A percentile compares a stretch with the other conserved stretches of the same genome.
Evolutionary conservation across 2,888 invertebrate species (phyloP).

Genomic region (Trimorus sp.): DNA sequence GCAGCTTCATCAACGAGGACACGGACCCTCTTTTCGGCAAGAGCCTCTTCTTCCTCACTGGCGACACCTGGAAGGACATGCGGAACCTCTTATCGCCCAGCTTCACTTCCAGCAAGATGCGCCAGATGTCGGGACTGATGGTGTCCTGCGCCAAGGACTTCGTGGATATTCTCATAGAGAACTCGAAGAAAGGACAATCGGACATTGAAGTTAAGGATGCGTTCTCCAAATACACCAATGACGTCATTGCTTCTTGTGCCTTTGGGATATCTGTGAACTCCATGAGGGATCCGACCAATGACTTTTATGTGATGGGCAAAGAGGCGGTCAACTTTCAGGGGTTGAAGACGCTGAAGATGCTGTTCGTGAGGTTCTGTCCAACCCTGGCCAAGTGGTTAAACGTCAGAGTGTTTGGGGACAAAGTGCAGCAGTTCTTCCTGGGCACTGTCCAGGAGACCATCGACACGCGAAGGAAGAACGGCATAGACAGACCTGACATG

Average conservation of each 20-base stretch:
- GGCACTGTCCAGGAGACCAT: slow-evolving; percentile 27
- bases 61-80: slow-evolving; percentile 83
- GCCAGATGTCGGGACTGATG: slow-evolving; percentile 82
- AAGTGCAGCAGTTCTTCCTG: slow-evolving; percentile 63
- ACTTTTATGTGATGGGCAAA: slow-evolving; percentile 74
- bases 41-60: slow-evolving; percentile 69
- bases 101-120: slow-evolving; percentile 84
- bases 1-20: slow-evolving; percentile 53
- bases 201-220: slow-evolving; percentile 14
- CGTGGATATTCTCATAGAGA: neutral
- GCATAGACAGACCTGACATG: neutral
- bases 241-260: slow-evolving; percentile 80
- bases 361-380: slow-evolving; percentile 46
- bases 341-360: slow-evolving; percentile 53
- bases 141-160: slow-evolving; percentile 72
- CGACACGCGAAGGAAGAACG: neutral
- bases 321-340: slow-evolving; percentile 66
- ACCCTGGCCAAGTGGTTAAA: slow-evolving; percentile 46
- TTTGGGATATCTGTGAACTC: slow-evolving; percentile 80
- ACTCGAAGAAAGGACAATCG: neutral
- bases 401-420: slow-evolving; percentile 46
- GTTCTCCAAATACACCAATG: slow-evolving; percentile 21
- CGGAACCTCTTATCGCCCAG: slow-evolving; percentile 82
- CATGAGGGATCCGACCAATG: slow-evolving; percentile 73
- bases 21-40: slow-evolving; percentile 66